These are phyloP conservation scores for Drosophila demipolita DNA, from an alignment of 2,888 invertebrate genomes.

Conservation along the genomic window DNA sequence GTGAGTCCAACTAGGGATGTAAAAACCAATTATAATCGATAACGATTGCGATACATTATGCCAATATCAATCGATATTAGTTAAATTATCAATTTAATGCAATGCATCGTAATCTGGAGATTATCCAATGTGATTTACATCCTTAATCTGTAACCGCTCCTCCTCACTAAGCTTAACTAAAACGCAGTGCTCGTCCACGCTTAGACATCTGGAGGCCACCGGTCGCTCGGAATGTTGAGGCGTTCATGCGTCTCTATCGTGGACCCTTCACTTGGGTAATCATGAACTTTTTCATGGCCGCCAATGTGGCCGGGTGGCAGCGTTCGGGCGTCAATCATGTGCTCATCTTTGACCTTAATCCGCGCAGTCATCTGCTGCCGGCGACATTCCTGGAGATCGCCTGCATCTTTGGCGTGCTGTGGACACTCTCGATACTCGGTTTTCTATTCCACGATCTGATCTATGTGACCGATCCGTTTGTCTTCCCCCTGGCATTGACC, in stretches of 20 bases:
- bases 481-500: slow-evolving; percentile 93
- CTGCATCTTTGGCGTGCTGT: slow-evolving; percentile 95
- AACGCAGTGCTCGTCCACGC: slow-evolving; percentile 16
- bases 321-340: slow-evolving; percentile 99
- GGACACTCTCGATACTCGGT: slow-evolving; percentile 93
- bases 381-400: slow-evolving; percentile 97
- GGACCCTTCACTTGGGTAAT: slow-evolving; percentile 95
- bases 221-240: slow-evolving; percentile 67
- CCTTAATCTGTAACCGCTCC: slow-evolving; percentile 3
- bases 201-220: slow-evolving; percentile 56
- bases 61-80: not conserved
- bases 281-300: slow-evolving; percentile 95
- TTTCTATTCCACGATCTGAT: slow-evolving; percentile 89
- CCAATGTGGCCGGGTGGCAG: slow-evolving; percentile 98
- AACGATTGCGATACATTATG: not conserved
- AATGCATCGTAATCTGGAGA: slow-evolving; percentile 5
- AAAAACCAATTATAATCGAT: slow-evolving; percentile 9
- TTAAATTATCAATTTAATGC: not conserved
- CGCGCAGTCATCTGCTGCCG: slow-evolving; percentile 94
- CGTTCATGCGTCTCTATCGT: slow-evolving; percentile 95
- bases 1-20: slow-evolving; percentile 85
- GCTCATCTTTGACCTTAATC: slow-evolving; percentile 97
- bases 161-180: slow-evolving; percentile 21
- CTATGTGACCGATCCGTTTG: slow-evolving; percentile 92
- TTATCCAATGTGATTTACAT: not conserved